Evolutionary conservation across 2,888 invertebrate species (phyloP).

Genomic region (Synergus gifuensis): DNA sequence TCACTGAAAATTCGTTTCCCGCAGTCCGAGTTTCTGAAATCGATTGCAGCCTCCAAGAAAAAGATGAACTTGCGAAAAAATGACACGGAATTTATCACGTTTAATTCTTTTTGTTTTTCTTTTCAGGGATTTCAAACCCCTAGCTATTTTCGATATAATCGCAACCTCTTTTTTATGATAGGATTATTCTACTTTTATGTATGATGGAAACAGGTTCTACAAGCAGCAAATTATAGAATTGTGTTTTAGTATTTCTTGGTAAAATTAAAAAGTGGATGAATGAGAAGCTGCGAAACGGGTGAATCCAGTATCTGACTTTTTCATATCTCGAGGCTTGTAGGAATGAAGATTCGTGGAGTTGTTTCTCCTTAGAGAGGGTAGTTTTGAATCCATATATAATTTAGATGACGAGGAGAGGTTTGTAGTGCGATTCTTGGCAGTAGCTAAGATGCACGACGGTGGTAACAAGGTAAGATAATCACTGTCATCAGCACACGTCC

Average conservation of each 20-base stretch:
- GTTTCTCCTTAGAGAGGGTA: background rate
- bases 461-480: conserved; percentile 47
- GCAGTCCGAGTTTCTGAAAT: background rate
- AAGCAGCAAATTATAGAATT: too few species aligned
- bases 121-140: too few species aligned
- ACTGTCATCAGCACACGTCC: conserved; percentile 44
- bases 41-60: background rate
- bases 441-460: background rate
- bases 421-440: conserved; percentile 4
- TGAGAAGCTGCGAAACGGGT: background rate
- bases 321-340: background rate
- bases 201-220: too few species aligned
- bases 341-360: conserved; percentile 28
- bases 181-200: too few species aligned
- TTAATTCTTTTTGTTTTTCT: too few species aligned
- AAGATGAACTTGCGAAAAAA: background rate
- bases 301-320: conserved; percentile 1
- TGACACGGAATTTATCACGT: too few species aligned
- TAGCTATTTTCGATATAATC: too few species aligned
- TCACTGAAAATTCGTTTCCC: conserved; percentile 32
- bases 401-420: background rate
- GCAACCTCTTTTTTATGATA: too few species aligned
- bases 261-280: background rate
- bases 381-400: background rate
- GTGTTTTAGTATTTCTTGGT: background rate